Base-by-base conservation (phyloP, 1,140 invertebrate genomes). In the Rhyzopertha dominica region DNA sequence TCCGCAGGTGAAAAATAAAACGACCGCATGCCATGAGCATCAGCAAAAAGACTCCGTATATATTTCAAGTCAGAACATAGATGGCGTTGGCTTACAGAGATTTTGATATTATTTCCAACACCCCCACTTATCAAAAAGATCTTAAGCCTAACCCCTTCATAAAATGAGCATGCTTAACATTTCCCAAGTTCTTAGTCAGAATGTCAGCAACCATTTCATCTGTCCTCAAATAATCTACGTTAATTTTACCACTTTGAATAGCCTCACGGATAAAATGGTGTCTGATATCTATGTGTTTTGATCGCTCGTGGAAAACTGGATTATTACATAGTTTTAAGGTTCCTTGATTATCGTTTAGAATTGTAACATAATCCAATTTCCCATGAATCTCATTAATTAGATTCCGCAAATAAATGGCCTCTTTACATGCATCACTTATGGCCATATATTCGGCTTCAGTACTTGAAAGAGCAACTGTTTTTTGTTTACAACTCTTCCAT, bases 231-330 rank as follows among this genome's bases (percentile, higher is more conserved):
- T 63, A 61, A 22, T 43, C 24, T 25, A 66, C 10, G 41, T 34
- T 16, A 9, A 65, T 32, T 43, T 9, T 13, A 5, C 41, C 34
- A 3, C 32, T 12, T 29, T 7, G 9, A n/a, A 54, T 29, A 16
- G 13, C 17, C 20, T 61, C 38, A 10, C 62, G 18, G 3, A 64
- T 53, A 38, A 61, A 67, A 54, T 69, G 62, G 41, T 65, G 53
- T 5, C 52, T 45, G 5, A 68, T 54, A 42, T 69, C 63, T 16
- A 72, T 71, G 38, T 71, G 69, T 38, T 73, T 72, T 0, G 61
- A 63, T 20, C 62, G 48, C 18, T 47, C 36, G 35, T 67, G 59
- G 28, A 50, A 58, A 16, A 67, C 57, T 5, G 60, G 61, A 54
- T 71, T 72, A 5, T 54, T 46, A 8, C 46, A 51, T 28, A 68